These are phyloP conservation scores for Oncorhynchus nerka DNA, from an alignment of 2,113 vertebrate genomes.

Conservation along the genomic window DNA sequence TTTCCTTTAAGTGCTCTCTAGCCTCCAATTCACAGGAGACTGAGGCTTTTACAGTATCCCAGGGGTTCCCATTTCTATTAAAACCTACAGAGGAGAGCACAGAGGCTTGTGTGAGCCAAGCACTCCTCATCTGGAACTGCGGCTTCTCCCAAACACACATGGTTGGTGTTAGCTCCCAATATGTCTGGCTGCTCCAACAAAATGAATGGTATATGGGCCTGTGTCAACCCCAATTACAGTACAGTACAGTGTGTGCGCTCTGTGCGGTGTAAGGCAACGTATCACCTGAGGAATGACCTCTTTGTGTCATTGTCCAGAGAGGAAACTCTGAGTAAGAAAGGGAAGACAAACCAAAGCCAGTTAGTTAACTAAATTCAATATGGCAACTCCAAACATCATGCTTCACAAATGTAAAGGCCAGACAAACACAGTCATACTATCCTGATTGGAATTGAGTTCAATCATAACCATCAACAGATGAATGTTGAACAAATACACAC, in stretches of 20 bases:
- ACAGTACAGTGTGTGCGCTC: conserved; percentile 7
- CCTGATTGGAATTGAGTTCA: not conserved
- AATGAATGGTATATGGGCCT: conserved; percentile 29
- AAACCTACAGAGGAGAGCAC: conserved; percentile 3
- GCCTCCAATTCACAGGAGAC: not conserved
- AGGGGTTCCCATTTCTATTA: conserved; percentile 8
- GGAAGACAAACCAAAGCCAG: not conserved
- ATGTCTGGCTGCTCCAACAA: conserved; percentile 39
- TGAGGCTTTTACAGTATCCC: not conserved
- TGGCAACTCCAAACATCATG: not conserved
- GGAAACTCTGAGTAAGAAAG: not conserved
- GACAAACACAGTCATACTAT: not conserved
- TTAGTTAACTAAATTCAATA: not conserved
- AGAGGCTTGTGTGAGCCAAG: not conserved
- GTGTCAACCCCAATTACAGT: conserved; percentile 42
- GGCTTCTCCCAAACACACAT: conserved; percentile 43
- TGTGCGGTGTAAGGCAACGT: not conserved
- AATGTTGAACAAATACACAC: not conserved
- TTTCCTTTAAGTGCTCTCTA: not conserved
- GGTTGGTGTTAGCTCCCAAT: conserved; percentile 46
- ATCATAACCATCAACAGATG: not conserved
- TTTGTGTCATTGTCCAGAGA: not conserved
- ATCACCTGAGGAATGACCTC: not conserved
- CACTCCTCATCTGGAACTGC: conserved; percentile 38
- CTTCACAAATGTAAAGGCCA: not conserved